Evolutionary conservation across 2,113 vertebrate species (phyloP), one percentile per base, ranked within the genome.

Genomic region (Embiotoca jacksoni): DNA sequence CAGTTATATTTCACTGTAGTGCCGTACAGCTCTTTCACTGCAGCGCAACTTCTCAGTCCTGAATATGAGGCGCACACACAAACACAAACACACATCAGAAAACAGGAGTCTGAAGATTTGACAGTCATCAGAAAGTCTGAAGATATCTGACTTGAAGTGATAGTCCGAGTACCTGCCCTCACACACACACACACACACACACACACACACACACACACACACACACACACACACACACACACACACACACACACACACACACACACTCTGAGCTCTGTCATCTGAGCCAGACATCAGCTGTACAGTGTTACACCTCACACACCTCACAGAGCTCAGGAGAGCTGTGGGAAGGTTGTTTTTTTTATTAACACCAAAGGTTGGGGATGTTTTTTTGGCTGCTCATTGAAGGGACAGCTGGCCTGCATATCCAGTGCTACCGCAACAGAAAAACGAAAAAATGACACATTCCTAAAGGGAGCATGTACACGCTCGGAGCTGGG

Each of bases 261-360:
- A 36, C 58, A 31, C 36, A 30, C 14, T 9, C 59, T 7, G 31
- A 70, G 73, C 58, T 72, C 11, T 3, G 13, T 71, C 78, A 82
- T 88, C 84, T 63, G 74, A 85, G 77, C 71, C 84, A 91, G 86
- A 87, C 82, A 88, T 88, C 84, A 88, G 90, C 49, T 46, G 0
- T n/a, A 70, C 41, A 71, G 59, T 64, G 78, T 88, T 84, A 88
- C 82, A 85, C 79, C 85, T 88, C 77, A 84, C 86, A 88, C 82
- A 85, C 79, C 85, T 88, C 77, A 84, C 69, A 65, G 85, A 85
- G 72, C 75, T 39, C 68, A 31, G 72, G 49, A 16, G 58, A 79
- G 80, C 71, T 37, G 39, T 36, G 61, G 74, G 76, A 76, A 84
- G 50, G 16, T 23, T 23, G 23, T 82, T 69, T 70, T 70, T 63